Evolutionary conservation across 1,140 invertebrate genomes (phyloP).

Genomic region (Asobara japonica): DNA sequence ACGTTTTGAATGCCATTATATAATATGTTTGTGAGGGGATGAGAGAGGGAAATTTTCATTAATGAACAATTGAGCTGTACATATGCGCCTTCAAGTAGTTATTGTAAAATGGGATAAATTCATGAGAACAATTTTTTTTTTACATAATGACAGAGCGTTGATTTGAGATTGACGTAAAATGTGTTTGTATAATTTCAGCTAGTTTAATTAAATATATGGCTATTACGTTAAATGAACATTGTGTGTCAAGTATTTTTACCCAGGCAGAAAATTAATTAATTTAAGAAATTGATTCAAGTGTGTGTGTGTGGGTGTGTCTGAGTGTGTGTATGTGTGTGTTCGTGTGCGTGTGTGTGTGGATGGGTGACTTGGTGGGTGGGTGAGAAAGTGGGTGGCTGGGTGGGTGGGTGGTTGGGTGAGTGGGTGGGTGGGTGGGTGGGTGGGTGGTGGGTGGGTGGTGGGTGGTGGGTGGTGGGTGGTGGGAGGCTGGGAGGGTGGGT

Average conservation of each 20-base stretch:
- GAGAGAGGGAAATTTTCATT: background rate
- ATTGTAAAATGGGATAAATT: background rate
- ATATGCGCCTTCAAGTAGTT: background rate
- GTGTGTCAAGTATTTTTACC: slow-evolving; percentile 6
- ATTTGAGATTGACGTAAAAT: slow-evolving; percentile 45
- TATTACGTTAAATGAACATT: slow-evolving; percentile 45
- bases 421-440: no score
- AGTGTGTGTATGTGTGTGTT: no score
- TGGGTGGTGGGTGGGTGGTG: no score
- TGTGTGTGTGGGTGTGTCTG: no score
- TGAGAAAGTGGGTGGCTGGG: no score
- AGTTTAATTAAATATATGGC: slow-evolving; percentile 57
- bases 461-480: no score
- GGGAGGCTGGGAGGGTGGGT: no score
- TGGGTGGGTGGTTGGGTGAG: no score
- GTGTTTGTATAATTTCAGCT: slow-evolving; percentile 54
- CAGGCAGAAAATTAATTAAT: no score
- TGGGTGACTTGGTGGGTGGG: no score
- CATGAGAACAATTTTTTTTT: background rate
- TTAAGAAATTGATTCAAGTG: no score
- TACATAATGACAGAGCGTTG: slow-evolving; percentile 33
- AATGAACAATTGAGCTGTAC: background rate
- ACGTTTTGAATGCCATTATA: background rate
- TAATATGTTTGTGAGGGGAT: background rate
- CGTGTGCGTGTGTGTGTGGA: no score